Base-by-base conservation (phyloP, 2,888 invertebrate species). In the Digitonthophagus gazella region DNA sequence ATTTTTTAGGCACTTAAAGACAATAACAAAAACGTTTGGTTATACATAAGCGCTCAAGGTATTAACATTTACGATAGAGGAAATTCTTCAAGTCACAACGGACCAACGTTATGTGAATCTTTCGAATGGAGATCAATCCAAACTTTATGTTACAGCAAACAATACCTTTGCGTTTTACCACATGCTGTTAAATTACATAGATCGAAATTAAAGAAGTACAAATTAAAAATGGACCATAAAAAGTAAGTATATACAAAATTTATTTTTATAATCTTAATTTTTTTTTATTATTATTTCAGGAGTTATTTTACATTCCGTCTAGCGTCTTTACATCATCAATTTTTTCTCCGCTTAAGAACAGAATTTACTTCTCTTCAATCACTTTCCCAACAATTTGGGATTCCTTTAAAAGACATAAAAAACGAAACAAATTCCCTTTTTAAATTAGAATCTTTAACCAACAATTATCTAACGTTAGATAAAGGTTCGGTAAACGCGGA, bases 251-350 rank as follows among this genome's bases (percentile, higher is more conserved):
- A n/a, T n/a, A 8, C 28, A 44, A 44, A 3, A 44, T 44, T 11
- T 44, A 54, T 58, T 20, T 65, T 11, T 5, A 58, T 22, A 44
- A 44, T 14, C 18, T 15, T 11, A 66, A 58, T 66, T 58, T 64
- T 14, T 2, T 63, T 67, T 20, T 54, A 11, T 67, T 3, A 64
- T 20, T 54, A 18, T 82, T 85, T 44, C 78, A 88, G 88, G 82
- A 91, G 91, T 78, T 91, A 89, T 78, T 92, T 91, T 77, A 88
- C 91, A 69, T 92, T 92, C 82, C 90, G 90, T 81, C 81, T 92
- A 71, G 91, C 91, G 6, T 92, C 92, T n/a, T 81, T 92, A 61
- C 92, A 92, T 79, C 92, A 92, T 79, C 89, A 91, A 79, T 88
- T 92, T 80, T 92, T 91, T 82, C 84, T 91, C 76, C 89, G 90